Evolutionary conservation across 2,888 invertebrate genomes (phyloP), one percentile per base, ranked within the genome.

Genomic region (Cacoxenus indagator): DNA sequence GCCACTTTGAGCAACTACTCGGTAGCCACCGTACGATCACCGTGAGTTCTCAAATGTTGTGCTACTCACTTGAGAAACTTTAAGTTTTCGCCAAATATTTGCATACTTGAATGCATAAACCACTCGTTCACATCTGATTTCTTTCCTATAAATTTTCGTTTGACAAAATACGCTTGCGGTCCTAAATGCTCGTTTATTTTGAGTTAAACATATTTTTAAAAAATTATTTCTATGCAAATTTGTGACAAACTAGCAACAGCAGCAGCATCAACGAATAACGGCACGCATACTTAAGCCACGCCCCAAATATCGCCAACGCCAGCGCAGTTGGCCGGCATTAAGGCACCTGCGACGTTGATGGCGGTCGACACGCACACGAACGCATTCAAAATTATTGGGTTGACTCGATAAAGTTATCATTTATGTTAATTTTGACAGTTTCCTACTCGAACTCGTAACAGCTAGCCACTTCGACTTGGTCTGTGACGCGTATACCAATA

Each of bases 381-480:
- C 29, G 17, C 57, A 19, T 67, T 68, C 59, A 65, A 78, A 75
- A 67, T 73, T 73, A 80, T 80, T 80, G 76, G 80, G 71, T 68
- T 69, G 70, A 68, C 45, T 69, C 76, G 77, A 82, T 84, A 77
- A 74, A 84, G 83, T 81, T 81, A 82, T 84, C 84, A 82, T 78
- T 81, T 81, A 82, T 82, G 83, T 76, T 76, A 82, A 82, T 84
- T 73, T 54, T 71, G 75, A 75, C 77, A 77, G 74, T 73, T 74
- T 55, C 55, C n/a, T 27, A 27, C 51, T 55, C 27, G 37, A 5
- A 37, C 9, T n/a, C n/a, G n/a, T n/a, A n/a, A n/a, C n/a, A n/a
- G n/a, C n/a, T 14, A 1, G 4, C 5, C 37, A 37, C 1, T 2
- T 37, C 5, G 37, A 37, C 37, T 5, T 11, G 8, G 37, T 37